Conservation (phyloP, 1,140 invertebrate species). For the Paracyclopina nana region DNA sequence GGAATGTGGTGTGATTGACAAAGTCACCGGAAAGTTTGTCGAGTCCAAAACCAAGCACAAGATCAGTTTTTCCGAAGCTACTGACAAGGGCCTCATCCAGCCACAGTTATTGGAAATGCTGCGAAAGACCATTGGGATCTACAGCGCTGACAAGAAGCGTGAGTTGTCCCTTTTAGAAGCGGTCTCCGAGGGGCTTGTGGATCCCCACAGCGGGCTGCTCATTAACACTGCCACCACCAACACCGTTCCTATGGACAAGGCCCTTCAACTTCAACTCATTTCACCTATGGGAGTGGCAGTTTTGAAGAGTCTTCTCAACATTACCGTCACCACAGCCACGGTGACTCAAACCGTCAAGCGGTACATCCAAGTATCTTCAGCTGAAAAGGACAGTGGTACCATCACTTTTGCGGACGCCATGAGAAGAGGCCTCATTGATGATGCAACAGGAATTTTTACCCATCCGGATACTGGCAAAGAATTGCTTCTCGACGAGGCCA, state of each 20-base stretch:
- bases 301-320: slow-evolving; percentile 55
- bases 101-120: slow-evolving; percentile 64
- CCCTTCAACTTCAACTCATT: slow-evolving; percentile 59
- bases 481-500: slow-evolving; percentile 57
- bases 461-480: slow-evolving; percentile 51
- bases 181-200: slow-evolving; percentile 54
- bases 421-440: slow-evolving; percentile 54
- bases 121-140: slow-evolving; percentile 54
- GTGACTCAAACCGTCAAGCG: slow-evolving; percentile 55
- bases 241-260: slow-evolving; percentile 58
- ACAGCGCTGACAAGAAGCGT: slow-evolving; percentile 31
- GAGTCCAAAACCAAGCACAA: slow-evolving; percentile 51
- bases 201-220: slow-evolving; percentile 64
- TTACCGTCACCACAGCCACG: slow-evolving; percentile 61
- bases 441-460: slow-evolving; percentile 49
- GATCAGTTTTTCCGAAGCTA: slow-evolving; percentile 41
- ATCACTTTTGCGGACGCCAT: slow-evolving; percentile 55
- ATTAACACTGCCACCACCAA: slow-evolving; percentile 51
- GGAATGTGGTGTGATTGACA: slow-evolving; percentile 50
- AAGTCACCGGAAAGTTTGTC: slow-evolving; percentile 45
- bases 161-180: slow-evolving; percentile 66
- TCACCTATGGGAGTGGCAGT: slow-evolving; percentile 62
- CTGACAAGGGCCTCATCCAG: slow-evolving; percentile 32
- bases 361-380: slow-evolving; percentile 49
- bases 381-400: slow-evolving; percentile 34